Evolutionary conservation across 2,113 vertebrate genomes (phyloP).

Genomic region (Oncorhynchus masou): DNA sequence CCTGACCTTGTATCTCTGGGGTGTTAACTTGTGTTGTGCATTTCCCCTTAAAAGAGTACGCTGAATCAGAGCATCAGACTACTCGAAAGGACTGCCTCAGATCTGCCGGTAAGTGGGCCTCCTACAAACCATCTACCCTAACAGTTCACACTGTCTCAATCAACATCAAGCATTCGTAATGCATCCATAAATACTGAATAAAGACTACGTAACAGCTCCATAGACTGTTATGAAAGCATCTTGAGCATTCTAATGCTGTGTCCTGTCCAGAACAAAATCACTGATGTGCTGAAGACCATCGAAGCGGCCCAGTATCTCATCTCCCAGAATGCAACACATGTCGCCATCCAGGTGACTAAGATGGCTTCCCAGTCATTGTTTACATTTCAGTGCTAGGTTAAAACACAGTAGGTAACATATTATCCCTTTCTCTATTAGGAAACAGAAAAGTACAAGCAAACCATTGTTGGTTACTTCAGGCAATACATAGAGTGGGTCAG

Average conservation of each 20-base stretch:
- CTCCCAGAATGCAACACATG: slow-evolving; percentile 74
- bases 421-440: slow-evolving; percentile 72
- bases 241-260: background rate
- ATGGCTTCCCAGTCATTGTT: background rate
- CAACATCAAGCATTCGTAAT: too few species aligned
- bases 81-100: slow-evolving; percentile 76
- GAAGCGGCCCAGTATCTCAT: slow-evolving; percentile 84
- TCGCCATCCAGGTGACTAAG: slow-evolving; percentile 75
- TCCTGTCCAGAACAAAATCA: slow-evolving; percentile 76
- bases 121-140: background rate
- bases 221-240: slow-evolving; percentile 61
- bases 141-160: background rate
- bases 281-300: slow-evolving; percentile 70
- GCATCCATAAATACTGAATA: too few species aligned
- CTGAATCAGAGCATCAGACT: slow-evolving; percentile 80
- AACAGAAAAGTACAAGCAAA: slow-evolving; percentile 78
- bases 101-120: slow-evolving; percentile 77
- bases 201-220: slow-evolving; percentile 29
- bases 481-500: slow-evolving; percentile 87
- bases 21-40: slow-evolving; percentile 6
- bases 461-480: slow-evolving; percentile 83
- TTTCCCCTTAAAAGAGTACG: slow-evolving; percentile 65
- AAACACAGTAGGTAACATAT: background rate
- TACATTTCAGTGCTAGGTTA: background rate
- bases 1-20: slow-evolving; percentile 11